Evolutionary conservation across 2,888 invertebrate genomes (phyloP), one percentile per base, ranked within the genome.

Genomic region (Noctua comes): DNA sequence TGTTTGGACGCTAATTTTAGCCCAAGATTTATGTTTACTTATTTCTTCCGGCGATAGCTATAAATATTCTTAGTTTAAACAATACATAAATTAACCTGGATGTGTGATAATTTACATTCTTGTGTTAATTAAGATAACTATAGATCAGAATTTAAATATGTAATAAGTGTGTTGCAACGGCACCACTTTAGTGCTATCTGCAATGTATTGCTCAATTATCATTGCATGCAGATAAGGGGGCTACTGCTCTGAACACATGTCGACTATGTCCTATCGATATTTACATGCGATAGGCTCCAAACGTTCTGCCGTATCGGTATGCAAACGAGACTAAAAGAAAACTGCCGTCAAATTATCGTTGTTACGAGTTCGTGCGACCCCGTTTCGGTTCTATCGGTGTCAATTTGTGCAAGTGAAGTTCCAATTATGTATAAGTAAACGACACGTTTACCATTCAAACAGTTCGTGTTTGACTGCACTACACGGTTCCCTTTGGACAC

Each of bases 1-100:
- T 89, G 90, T 91, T 91, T 88, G 89, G 86, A 86, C 91, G 91
- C 92, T 95, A 94, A 94, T 93, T 93, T 93, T 94, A 94, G 91
- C 90, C 90, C 86, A 90, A 83, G 73, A 83, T 81, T 79, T 73
- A 91, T 94, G 95, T 95, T 94, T 94, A 94, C 91, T 88, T 86
- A 89, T 91, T 91, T 91, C 93, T 94, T 95, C 94, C 93, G 93
- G 93, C 89, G 90, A 88, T 91, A 84, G 89, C 89, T 89, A 92
- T 95, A 94, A 94, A 94, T 95, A 93, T 91, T 84, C 79, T 68
- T 80, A 85, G 88, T 87, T 90, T 92, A 92, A 93, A 93, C 92
- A 93, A 87, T 85, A 86, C 79, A 87, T 86, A 89, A 89, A 89
- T 92, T 88, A 90, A 86, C 84, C 82, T 80, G 82, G 59, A 76